Percentiles rank a stretch among this genome's conserved stretches.
Evolutionary conservation across 2,888 invertebrate species (phyloP).

Genomic region (Philhelius pedissequus): DNA sequence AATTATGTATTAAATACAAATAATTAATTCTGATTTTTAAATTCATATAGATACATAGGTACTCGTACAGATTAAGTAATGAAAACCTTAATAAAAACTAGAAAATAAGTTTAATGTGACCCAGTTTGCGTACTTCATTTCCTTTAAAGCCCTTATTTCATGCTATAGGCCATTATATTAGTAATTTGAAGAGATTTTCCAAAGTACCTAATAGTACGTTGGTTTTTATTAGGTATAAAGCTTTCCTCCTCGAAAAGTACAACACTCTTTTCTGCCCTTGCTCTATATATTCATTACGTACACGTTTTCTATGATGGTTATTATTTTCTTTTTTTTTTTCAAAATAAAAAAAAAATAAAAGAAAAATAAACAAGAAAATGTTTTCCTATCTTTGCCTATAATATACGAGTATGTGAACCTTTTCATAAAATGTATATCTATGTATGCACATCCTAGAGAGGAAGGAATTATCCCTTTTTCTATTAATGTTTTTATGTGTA

Average conservation of each 20-base stretch:
- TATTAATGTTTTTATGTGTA: neutral
- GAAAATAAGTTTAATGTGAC: neutral
- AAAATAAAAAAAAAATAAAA: neutral
- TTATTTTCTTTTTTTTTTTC: neutral
- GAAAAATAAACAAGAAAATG: constrained; percentile 24
- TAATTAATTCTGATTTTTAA: neutral
- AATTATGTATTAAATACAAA: neutral
- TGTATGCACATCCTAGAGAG: constrained; percentile 17
- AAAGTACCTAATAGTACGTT: constrained; percentile 10
- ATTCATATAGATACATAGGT: no score
- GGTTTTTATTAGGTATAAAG: constrained; percentile 6
- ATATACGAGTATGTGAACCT: constrained; percentile 18
- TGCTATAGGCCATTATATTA: constrained; percentile 6
- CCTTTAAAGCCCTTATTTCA: neutral
- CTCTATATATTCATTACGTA: constrained; percentile 8
- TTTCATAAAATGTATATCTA: constrained; percentile 36
- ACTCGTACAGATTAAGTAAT: no score
- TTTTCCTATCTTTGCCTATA: constrained; percentile 31
- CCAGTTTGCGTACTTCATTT: constrained; percentile 6
- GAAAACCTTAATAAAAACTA: neutral
- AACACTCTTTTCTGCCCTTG: constrained; percentile 2
- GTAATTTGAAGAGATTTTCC: constrained; percentile 22
- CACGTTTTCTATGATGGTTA: neutral
- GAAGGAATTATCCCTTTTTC: constrained; percentile 34
- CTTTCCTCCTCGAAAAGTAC: neutral